Base-by-base conservation (phyloP, 2,888 invertebrate species). In the Lordiphosa andalusiaca region DNA sequence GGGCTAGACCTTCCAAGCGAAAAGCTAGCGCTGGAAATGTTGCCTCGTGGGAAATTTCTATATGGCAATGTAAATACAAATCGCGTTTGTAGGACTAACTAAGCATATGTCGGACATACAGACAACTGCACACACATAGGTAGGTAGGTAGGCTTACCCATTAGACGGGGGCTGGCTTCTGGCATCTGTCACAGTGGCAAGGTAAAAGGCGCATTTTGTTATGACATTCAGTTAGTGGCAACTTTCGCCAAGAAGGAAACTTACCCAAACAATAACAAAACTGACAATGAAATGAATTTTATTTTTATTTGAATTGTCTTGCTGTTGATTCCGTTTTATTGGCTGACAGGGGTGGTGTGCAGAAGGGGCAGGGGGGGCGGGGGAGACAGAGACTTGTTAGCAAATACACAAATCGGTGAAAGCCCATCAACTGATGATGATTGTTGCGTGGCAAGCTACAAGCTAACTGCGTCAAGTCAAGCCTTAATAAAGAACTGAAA, bases 21-120 rank as follows among this genome's bases (percentile, higher is more conserved):
- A 40, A 39, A 30, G 12, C 6, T 19, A 63, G 50, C 41, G 61
- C 71, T 69, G 71, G 67, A 71, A 73, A 76, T 58, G 41, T 55
- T 46, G 69, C 60, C 68, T 59, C 76, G 48, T 62, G 78, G 74
- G 77, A 70, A 69, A 63, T 57, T 66, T 53, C 57, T 60, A 63
- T 63, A 64, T 66, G 53, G 41, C 64, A 58, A 46, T 58, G 58
- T 65, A 65, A 65, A 65, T 64, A 65, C 58, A 65, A 64, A 65
- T 65, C 64, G 65, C 65, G 64, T 65, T 62, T 65, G 25, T 58
- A 46, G 63, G 41, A 50, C 62, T 16, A 46, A 44, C 57, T 40
- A 30, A 23, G 25, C 10, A 49, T 5, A 46, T 12, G 25, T 21
- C 21, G 9, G 6, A 23, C 4, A n/a, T 2, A 19, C 9, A 54